Percentiles rank a stretch among this genome's conserved stretches.
Evolutionary conservation across 1,140 invertebrate species (phyloP).

Genomic region (Apis dorsata): DNA sequence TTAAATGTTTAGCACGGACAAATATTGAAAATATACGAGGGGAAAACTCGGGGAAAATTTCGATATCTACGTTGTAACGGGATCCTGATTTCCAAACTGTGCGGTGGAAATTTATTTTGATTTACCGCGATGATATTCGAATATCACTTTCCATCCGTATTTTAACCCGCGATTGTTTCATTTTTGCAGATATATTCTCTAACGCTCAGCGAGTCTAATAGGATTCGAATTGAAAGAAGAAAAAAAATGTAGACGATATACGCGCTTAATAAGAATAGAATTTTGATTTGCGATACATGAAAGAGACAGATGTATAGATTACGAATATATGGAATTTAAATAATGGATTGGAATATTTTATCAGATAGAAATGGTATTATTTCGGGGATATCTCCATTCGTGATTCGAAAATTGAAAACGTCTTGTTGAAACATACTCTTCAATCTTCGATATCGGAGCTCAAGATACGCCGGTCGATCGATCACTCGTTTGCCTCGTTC

Average conservation of each 20-base stretch:
- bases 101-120: not conserved
- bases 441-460: conserved; percentile 34
- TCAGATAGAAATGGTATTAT: no score
- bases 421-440: conserved; percentile 30
- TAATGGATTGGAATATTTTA: no score
- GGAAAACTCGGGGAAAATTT: not conserved
- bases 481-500: conserved; percentile 58
- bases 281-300: no score
- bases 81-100: not conserved
- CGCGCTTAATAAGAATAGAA: no score
- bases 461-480: conserved; percentile 63
- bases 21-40: not conserved
- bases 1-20: not conserved
- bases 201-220: no score
- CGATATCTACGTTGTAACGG: not conserved
- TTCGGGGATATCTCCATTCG: no score
- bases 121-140: no score
- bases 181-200: not conserved
- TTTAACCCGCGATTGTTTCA: not conserved
- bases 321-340: no score
- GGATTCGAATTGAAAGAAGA: no score
- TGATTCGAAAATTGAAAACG: conserved; percentile 1
- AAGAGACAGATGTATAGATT: no score
- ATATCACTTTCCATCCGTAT: not conserved
- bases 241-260: no score